Evolutionary conservation across 2,113 vertebrate species (phyloP).

Genomic region (Limanda limanda): DNA sequence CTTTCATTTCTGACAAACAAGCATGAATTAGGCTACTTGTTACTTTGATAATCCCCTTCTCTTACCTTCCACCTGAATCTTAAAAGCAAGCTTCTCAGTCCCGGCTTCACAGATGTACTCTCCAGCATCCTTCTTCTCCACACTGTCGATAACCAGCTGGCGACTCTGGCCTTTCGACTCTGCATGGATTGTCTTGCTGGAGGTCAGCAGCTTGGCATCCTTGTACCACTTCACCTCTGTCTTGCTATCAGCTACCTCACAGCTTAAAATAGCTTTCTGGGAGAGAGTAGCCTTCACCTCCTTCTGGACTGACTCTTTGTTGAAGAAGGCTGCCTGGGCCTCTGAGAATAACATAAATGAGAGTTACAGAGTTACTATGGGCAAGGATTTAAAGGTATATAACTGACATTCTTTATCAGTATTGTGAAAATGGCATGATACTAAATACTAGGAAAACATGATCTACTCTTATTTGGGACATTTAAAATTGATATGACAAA

Average conservation of each 20-base stretch:
- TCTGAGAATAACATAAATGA: slow-evolving; percentile 38
- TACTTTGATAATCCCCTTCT: neutral
- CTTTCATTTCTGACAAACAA: neutral
- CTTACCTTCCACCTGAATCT: slow-evolving; percentile 67
- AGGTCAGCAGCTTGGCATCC: slow-evolving; percentile 79
- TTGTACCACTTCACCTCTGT: slow-evolving; percentile 87
- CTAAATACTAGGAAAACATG: neutral
- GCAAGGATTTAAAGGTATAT: neutral
- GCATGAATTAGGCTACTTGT: neutral
- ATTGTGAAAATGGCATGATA: neutral
- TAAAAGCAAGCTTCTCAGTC: slow-evolving; percentile 82
- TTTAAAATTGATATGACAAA: slow-evolving; percentile 2
- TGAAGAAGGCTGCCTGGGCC: slow-evolving; percentile 70
- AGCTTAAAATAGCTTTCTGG: slow-evolving; percentile 79
- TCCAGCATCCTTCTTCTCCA: slow-evolving; percentile 85
- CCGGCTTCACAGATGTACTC: slow-evolving; percentile 84
- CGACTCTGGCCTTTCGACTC: slow-evolving; percentile 77
- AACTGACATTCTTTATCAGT: neutral
- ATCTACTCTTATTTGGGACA: neutral
- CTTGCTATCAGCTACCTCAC: slow-evolving; percentile 80
- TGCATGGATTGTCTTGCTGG: slow-evolving; percentile 74
- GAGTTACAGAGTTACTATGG: neutral
- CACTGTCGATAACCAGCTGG: slow-evolving; percentile 78
- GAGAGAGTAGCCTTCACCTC: slow-evolving; percentile 78
- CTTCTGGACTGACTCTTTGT: slow-evolving; percentile 81